Evolutionary conservation across 2,113 vertebrate genomes (phyloP).

Genomic region (Andinoacara biseriatus): DNA sequence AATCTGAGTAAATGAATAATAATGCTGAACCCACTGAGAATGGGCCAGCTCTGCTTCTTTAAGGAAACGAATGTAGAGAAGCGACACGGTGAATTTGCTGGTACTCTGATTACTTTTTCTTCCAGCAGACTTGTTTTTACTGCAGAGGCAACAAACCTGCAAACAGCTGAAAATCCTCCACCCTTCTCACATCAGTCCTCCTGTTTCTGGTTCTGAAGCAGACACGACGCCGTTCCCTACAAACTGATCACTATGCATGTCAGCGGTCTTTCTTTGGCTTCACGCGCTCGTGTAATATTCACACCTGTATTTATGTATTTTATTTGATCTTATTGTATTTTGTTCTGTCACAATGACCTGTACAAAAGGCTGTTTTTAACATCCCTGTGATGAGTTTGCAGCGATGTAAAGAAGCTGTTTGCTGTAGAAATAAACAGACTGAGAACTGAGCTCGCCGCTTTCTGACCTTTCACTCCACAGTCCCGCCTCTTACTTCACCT

Average conservation of each 20-base stretch:
- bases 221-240: slow-evolving; percentile 67
- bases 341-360: slow-evolving; percentile 88
- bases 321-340: slow-evolving; percentile 59
- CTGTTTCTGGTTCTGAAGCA: slow-evolving; percentile 20
- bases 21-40: slow-evolving; percentile 4
- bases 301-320: slow-evolving; percentile 96
- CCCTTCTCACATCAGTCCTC: slow-evolving; percentile 57
- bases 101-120: slow-evolving; percentile 48
- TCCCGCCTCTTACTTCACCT: background rate
- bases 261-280: slow-evolving; percentile 74
- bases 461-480: background rate
- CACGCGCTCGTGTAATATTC: slow-evolving; percentile 86
- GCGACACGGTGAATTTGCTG: slow-evolving; percentile 20
- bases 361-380: slow-evolving; percentile 88
- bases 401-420: slow-evolving; percentile 87
- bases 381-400: slow-evolving; percentile 96
- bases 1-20: slow-evolving; percentile 10
- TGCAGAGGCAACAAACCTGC: slow-evolving; percentile 69
- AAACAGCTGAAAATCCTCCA: slow-evolving; percentile 68
- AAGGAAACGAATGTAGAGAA: slow-evolving; percentile 63
- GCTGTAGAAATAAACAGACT: slow-evolving; percentile 89
- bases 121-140: slow-evolving; percentile 66
- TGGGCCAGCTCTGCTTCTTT: slow-evolving; percentile 29
- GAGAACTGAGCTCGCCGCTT: slow-evolving; percentile 43
- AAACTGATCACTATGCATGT: slow-evolving; percentile 87